A percentile compares a stretch with the other conserved stretches of the same genome.
These are phyloP conservation scores for Ormyrus rosae DNA, from an alignment of 2,888 invertebrate genomes.

Conservation along the genomic window DNA sequence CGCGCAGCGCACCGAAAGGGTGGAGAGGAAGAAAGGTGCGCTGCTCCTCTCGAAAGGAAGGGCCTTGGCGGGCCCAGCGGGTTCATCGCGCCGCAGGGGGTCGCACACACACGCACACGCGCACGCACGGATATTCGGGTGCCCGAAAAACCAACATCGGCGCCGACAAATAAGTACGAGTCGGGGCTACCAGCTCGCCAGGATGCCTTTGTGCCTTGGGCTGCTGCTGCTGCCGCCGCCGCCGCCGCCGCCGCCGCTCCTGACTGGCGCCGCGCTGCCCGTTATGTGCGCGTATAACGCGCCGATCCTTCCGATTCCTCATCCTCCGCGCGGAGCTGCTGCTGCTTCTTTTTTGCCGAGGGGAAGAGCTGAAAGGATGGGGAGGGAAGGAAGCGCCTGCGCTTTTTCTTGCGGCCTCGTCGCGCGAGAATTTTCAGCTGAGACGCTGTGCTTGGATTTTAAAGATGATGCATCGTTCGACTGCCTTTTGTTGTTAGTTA, in stretches of 20 bases:
- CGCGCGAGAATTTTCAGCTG: no score
- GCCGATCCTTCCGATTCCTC: neutral
- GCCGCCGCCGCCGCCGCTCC: neutral
- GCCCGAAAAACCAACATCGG: conserved; percentile 74
- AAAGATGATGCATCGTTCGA: no score
- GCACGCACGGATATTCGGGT: conserved; percentile 30
- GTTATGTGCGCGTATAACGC: neutral
- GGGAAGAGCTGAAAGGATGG: neutral
- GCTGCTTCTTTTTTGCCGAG: neutral
- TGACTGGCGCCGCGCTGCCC: neutral
- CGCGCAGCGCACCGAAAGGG: neutral
- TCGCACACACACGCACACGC: conserved; percentile 68
- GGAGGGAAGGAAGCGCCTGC: no score
- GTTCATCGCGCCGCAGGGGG: conserved; percentile 71
- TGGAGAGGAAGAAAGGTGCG: conserved; percentile 25
- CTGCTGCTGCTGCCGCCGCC: conserved; percentile 1
- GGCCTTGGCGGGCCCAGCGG: conserved; percentile 65
- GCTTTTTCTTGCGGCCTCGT: neutral
- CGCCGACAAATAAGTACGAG: conserved; percentile 75
- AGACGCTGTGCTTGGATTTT: no score
- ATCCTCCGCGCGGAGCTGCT: neutral
- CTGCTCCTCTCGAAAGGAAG: conserved; percentile 54
- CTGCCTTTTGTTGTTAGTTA: no score
- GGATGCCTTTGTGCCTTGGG: conserved; percentile 68
- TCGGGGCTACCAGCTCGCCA: conserved; percentile 74